These are phyloP conservation scores for cattle (Bos taurus) DNA, from an alignment of 2,113 vertebrate species.

Conservation along the genomic window ARS-UCD2.0 NC_037329.1:134478001-134478500, in stretches of 20 bases:
- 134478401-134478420: neutral
- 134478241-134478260: neutral
- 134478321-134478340: neutral
- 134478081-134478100: neutral
- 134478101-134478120: fast-evolving
- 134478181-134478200: neutral
- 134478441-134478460: neutral
- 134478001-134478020: neutral
- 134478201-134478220: fast-evolving
- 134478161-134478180: neutral
- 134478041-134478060: neutral
- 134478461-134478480: neutral
- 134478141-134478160: no score
- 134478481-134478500: neutral
- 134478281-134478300: neutral
- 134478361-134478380: neutral
- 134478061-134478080: neutral
- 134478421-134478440: neutral
- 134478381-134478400: fast-evolving
- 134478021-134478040: neutral
- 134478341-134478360: fast-evolving
- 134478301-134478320: neutral
- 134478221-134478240: neutral
- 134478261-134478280: neutral
- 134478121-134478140: fast-evolving